Percentiles rank a stretch among this genome's conserved stretches.
These are phyloP conservation scores for Phalloptychus januarius DNA, from an alignment of 2,797 vertebrate genomes.

Conservation along the genomic window DNA sequence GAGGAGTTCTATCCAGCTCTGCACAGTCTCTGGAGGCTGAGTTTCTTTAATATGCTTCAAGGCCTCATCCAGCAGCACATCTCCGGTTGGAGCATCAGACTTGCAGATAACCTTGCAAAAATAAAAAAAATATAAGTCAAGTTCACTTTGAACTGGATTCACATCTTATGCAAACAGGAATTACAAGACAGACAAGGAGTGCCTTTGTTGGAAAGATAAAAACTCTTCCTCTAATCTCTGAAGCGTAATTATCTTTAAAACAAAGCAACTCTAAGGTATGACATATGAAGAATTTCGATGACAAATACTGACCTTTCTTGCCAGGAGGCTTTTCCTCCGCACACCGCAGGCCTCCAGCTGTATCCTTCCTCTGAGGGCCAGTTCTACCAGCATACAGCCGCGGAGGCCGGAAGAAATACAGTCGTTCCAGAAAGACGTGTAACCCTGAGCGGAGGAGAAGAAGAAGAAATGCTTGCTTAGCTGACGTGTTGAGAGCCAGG, in stretches of 20 bases:
- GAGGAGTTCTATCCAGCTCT: conserved; percentile 98
- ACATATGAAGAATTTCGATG: not conserved
- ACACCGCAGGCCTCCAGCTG: conserved; percentile 94
- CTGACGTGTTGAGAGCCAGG: conserved; percentile 64
- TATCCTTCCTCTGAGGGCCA: conserved; percentile 91
- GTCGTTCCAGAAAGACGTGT: conserved; percentile 99
- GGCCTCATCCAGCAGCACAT: conserved; percentile 96
- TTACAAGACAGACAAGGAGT: not conserved
- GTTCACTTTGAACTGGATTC: not conserved
- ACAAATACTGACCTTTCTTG: conserved; percentile 86
- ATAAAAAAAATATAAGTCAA: not conserved
- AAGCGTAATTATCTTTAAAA: not conserved
- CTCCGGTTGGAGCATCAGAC: conserved; percentile 94
- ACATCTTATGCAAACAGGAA: conserved; percentile 43
- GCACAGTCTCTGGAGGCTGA: conserved; percentile 95
- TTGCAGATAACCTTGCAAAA: conserved; percentile 91
- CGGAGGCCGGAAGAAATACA: conserved; percentile 97
- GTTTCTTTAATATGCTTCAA: conserved; percentile 98
- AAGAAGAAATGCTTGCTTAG: conserved; percentile 27
- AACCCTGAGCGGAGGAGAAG: conserved; percentile 83
- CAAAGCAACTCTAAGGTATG: not conserved
- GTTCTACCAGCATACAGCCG: conserved; percentile 96
- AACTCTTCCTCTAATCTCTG: not conserved
- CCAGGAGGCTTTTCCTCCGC: conserved; percentile 93
- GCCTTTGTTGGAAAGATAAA: not conserved